Evolutionary conservation across 2,797 vertebrate genomes (phyloP), one percentile per base, ranked within the genome.

Genomic region (Pelodytes ibericus): DNA sequence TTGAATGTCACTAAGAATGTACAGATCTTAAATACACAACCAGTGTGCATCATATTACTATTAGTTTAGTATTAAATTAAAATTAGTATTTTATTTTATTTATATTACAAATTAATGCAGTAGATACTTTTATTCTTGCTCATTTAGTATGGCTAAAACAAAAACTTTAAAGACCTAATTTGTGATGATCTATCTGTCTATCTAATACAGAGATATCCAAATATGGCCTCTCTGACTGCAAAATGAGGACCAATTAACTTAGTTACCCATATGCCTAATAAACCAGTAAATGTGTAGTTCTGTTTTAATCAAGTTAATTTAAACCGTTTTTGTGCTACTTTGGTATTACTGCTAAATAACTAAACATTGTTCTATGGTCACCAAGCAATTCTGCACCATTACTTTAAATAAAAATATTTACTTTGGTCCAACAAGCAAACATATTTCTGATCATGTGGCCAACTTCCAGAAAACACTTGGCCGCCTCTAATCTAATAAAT

Each of bases 1-100:
- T 73, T 69, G 44, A 25, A 79, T 73, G 64, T 73, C 63, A 73
- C 41, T 22, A 61, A 62, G 56, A 78, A 78, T 51, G 64, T 18
- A 67, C 3, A 29, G 27, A 72, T 71, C 44, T 56, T 68, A 24
- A 10, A 67, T 49, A 24, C 11, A 53, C 69, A 71, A 41, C 31
- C 47, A 60, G 22, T 30, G 58, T 13, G 58, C 57, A 41, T 67
- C 53, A 75, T 29, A 16, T n/a, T 53, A 51, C 24, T 26, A 20
- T 36, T 27, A 59, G 16, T 7, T 53, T 53, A 53, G n/a, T n/a
- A n/a, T n/a, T n/a, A n/a, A n/a, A n/a, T n/a, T 53, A 11, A 53
- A 7, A 53, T 53, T 20, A 53, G n/a, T 20, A 7, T 53, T 53
- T 53, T 20, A 7, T 26, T 66, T 31, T 74, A 20, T 60, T 31